A percentile compares a stretch with the other conserved stretches of the same genome.
Conservation (phyloP, 1,140 invertebrate genomes). For the Schlechtendalia chinensis region DNA sequence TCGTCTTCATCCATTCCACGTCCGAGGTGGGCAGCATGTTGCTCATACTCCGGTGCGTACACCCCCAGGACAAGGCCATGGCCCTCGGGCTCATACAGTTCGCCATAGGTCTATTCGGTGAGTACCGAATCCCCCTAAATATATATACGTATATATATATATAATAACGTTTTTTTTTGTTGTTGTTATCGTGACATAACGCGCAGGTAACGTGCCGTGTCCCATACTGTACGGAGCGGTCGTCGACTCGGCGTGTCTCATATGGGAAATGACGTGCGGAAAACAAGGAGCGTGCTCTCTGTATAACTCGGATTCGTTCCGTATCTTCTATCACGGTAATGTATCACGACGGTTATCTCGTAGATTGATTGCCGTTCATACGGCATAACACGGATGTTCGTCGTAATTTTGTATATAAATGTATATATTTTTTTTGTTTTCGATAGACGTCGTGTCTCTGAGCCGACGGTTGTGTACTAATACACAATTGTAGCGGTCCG, state of each 20-base stretch:
- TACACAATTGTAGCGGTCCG: no score
- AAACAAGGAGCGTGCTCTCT: constrained; percentile 77
- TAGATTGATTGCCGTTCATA: not conserved
- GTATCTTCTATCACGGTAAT: constrained; percentile 81
- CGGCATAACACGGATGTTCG: no score
- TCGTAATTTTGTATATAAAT: no score
- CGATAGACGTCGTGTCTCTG: not conserved
- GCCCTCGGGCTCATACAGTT: constrained; percentile 90
- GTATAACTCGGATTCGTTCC: constrained; percentile 79
- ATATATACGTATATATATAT: no score
- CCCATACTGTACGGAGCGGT: constrained; percentile 89
- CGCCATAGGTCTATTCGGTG: constrained; percentile 86
- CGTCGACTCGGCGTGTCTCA: constrained; percentile 84
- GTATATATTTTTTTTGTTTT: no score
- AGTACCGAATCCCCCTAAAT: constrained; percentile 55
- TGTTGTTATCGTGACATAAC: not conserved
- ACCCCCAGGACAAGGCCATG: constrained; percentile 90
- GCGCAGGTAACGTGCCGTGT: constrained; percentile 80
- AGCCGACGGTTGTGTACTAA: not conserved
- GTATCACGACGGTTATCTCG: not conserved
- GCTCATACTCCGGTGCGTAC: constrained; percentile 84
- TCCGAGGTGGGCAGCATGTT: constrained; percentile 89
- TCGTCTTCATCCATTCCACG: constrained; percentile 88
- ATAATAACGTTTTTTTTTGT: no score
- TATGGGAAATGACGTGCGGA: constrained; percentile 81